Evolutionary conservation across 2,113 vertebrate species (phyloP).

Genomic region (Dipodomys ordii): DNA sequence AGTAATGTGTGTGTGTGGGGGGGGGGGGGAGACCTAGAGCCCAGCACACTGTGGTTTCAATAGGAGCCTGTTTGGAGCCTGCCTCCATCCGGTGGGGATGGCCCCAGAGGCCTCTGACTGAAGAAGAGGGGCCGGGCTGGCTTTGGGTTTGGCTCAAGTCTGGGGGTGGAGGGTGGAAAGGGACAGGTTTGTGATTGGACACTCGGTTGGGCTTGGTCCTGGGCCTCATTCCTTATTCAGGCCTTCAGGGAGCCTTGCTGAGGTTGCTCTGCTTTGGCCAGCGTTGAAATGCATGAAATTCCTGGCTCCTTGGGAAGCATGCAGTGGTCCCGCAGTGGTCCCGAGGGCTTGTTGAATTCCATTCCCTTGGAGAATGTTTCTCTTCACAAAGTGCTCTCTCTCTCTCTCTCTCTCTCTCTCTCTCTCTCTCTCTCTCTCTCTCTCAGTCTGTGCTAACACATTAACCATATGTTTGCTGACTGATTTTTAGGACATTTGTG

Average conservation of each 20-base stretch:
- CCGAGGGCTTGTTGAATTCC: slow-evolving; percentile 6
- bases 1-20: slow-evolving; percentile 42
- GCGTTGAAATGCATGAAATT: slow-evolving; percentile 34
- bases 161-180: slow-evolving; percentile 18
- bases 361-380: background rate
- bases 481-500: background rate
- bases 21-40: background rate
- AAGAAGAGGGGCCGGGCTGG: slow-evolving; percentile 70
- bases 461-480: background rate
- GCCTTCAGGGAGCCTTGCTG: slow-evolving; percentile 39
- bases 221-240: background rate
- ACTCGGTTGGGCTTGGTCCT: slow-evolving; percentile 42
- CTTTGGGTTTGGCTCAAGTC: slow-evolving; percentile 63
- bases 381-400: background rate
- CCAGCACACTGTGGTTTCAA: slow-evolving; percentile 70
- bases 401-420: too few relatives aligned
- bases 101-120: background rate
- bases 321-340: slow-evolving; percentile 38
- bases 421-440: too few relatives aligned
- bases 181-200: slow-evolving; percentile 51
- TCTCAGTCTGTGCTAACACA: background rate
- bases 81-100: slow-evolving; percentile 36
- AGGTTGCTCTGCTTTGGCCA: background rate
- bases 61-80: slow-evolving; percentile 44
- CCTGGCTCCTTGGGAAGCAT: background rate